These are phyloP conservation scores for Caiman crocodilus DNA, from an alignment of 2,797 vertebrate species.

Conservation along the genomic window DNA sequence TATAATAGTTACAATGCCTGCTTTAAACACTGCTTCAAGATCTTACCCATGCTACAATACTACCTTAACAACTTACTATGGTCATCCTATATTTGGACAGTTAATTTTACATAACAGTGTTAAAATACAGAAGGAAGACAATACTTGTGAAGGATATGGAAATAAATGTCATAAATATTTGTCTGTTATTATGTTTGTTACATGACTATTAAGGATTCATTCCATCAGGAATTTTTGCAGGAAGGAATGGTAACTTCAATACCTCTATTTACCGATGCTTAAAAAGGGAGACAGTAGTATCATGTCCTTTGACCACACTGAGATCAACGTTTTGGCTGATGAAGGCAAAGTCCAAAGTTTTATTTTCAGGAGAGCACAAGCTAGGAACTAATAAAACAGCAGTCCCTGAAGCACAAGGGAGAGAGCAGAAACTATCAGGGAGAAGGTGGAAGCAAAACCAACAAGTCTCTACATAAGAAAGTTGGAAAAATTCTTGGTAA, in stretches of 20 bases:
- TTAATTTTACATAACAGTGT: no score
- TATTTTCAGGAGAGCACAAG: background rate
- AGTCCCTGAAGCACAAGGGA: background rate
- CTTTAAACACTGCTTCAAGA: background rate
- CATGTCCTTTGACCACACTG: background rate
- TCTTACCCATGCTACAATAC: background rate
- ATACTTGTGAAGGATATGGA: background rate
- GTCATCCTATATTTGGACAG: background rate
- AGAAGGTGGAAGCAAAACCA: background rate
- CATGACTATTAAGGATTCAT: background rate
- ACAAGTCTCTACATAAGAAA: rapidly evolving
- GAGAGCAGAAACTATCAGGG: background rate
- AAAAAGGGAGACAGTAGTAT: background rate
- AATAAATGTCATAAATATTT: background rate
- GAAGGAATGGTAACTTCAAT: background rate
- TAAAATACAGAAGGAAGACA: background rate
- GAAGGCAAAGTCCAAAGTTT: background rate
- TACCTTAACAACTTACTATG: background rate
- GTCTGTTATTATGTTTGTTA: background rate
- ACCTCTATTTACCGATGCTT: background rate
- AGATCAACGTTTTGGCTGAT: background rate
- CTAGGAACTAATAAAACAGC: background rate
- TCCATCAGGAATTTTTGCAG: background rate
- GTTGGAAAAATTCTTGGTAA: background rate
- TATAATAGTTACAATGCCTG: background rate